Conservation (phyloP, 2,113 vertebrate genomes). For the Campylorhamphus procurvoides region DNA sequence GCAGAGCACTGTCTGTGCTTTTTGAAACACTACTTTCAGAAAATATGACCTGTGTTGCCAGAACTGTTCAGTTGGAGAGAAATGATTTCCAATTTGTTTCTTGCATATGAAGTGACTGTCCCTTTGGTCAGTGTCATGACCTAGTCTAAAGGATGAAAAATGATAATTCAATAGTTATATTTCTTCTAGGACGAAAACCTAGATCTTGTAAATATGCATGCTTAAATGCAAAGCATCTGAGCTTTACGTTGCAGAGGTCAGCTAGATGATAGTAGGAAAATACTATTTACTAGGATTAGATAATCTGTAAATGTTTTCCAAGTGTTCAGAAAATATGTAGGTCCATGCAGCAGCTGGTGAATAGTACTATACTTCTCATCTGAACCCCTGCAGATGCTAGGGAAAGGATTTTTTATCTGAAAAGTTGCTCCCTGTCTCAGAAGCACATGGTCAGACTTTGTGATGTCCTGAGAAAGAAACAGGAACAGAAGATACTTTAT, state of each 20-base stretch:
- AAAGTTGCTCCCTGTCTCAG: background rate
- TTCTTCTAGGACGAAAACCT: background rate
- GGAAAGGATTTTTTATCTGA: background rate
- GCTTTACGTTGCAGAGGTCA: background rate
- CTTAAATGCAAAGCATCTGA: constrained; percentile 22
- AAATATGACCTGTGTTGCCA: background rate
- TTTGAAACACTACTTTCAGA: background rate
- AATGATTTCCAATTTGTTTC: background rate
- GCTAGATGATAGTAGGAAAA: background rate
- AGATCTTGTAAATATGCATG: background rate
- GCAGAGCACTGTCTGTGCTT: background rate
- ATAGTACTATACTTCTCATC: background rate
- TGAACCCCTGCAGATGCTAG: background rate
- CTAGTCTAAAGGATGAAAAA: background rate
- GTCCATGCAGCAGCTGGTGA: background rate
- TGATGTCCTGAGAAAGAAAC: background rate
- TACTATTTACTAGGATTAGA: background rate
- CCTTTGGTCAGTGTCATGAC: background rate
- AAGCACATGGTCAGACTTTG: background rate
- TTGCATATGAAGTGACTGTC: background rate
- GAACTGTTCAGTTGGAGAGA: background rate
- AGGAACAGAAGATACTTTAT: background rate
- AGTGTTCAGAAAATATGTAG: background rate
- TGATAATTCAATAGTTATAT: background rate
- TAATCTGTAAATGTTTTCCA: background rate